A percentile compares a stretch with the other conserved stretches of the same genome.
These are phyloP conservation scores for Mystacides longicornis DNA, from an alignment of 2,888 invertebrate genomes.

Conservation along the genomic window DNA sequence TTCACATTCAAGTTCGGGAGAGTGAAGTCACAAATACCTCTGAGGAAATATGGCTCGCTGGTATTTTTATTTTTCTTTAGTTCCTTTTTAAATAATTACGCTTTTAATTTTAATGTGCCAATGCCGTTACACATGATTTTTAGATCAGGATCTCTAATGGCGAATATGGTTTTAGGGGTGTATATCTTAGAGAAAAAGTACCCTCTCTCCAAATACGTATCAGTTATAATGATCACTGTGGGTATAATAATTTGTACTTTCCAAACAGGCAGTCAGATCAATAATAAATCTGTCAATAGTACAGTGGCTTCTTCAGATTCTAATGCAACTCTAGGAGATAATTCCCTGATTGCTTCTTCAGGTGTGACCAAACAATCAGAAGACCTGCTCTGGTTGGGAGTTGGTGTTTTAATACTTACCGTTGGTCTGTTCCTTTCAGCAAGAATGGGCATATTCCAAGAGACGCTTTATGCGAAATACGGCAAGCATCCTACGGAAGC, in stretches of 20 bases:
- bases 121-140: conserved; percentile 82
- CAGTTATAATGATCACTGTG: conserved; percentile 64
- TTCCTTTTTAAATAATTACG: conserved; percentile 68
- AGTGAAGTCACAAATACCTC: conserved; percentile 45
- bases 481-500: conserved; percentile 69
- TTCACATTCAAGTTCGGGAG: conserved; percentile 59
- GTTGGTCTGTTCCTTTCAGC: conserved; percentile 67
- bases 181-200: conserved; percentile 61
- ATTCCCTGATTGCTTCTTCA: background rate
- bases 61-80: conserved; percentile 65
- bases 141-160: conserved; percentile 74
- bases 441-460: conserved; percentile 69
- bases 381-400: conserved; percentile 2
- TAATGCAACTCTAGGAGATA: background rate
- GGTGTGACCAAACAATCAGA: background rate
- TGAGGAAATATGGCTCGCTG: conserved; percentile 57
- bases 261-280: conserved; percentile 39
- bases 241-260: conserved; percentile 69
- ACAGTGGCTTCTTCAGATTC: background rate
- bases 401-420: conserved; percentile 58
- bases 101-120: conserved; percentile 71
- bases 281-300: background rate
- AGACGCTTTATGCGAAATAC: conserved; percentile 54
- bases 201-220: conserved; percentile 60
- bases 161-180: conserved; percentile 69